Conservation (phyloP, 92 coral and sea anemone species). For the Paragorgia papillata region DNA sequence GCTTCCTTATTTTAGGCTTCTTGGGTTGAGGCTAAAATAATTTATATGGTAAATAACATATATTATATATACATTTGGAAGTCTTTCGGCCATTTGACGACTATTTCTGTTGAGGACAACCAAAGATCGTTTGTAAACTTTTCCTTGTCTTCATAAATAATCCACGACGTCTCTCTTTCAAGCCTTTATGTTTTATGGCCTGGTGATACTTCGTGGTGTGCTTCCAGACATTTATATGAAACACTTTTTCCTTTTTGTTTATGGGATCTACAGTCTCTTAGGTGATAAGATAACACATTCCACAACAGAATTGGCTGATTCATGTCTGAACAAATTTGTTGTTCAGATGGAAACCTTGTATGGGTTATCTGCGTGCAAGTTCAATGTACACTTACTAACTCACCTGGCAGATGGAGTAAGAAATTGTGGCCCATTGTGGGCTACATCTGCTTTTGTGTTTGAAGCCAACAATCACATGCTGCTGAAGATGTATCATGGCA, state of each 20-base stretch:
- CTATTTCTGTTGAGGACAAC: no score
- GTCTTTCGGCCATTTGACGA: no score
- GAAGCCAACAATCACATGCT: constrained; percentile 31
- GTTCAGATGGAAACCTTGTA: constrained; percentile 14
- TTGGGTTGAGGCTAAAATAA: no score
- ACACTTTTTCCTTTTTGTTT: constrained; percentile 40
- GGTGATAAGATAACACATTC: constrained; percentile 14
- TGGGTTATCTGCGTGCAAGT: constrained; percentile 16
- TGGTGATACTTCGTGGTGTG: constrained; percentile 30
- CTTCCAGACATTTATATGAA: constrained; percentile 23
- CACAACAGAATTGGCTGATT: no score
- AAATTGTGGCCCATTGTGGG: constrained; percentile 26
- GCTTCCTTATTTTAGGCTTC: no score
- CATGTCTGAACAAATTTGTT: constrained; percentile 31
- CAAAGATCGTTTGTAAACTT: no score
- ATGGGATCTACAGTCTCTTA: constrained; percentile 26
- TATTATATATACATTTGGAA: no score
- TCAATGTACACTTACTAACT: constrained; percentile 14
- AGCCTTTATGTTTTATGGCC: no score
- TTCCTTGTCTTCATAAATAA: no score
- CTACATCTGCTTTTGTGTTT: constrained; percentile 28
- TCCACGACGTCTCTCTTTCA: no score
- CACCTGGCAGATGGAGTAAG: constrained; percentile 27
- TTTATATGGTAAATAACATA: no score
- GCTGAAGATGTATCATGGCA: constrained; percentile 28